phyloP scores from a whole-genome alignment of 2,797 vertebrate species.

The Podargus strigoides region DNA sequence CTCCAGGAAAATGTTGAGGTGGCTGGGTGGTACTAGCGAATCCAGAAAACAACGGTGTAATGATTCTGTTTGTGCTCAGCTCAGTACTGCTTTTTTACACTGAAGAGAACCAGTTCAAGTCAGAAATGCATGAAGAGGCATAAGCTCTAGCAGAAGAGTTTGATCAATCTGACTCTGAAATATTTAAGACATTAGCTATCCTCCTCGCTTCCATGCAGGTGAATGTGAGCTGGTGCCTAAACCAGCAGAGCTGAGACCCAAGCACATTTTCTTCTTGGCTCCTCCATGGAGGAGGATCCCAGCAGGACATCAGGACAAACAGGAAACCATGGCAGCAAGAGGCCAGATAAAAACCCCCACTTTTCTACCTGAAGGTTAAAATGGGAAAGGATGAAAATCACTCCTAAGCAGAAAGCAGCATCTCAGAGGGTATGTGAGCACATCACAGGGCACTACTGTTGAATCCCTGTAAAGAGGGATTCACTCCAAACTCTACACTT shows the following conservation, averaged over 20 bases:
- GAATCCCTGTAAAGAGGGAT: background rate
- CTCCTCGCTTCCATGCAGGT: background rate
- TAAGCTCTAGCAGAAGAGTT: background rate
- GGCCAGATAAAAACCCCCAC: background rate
- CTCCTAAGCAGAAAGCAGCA: background rate
- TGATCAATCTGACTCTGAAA: background rate
- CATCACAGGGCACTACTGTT: background rate
- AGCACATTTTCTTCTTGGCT: background rate
- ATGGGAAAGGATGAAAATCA: background rate
- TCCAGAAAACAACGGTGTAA: background rate
- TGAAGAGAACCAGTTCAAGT: background rate
- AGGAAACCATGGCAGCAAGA: background rate
- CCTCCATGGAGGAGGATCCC: background rate
- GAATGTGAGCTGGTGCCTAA: background rate
- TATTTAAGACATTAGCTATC: background rate
- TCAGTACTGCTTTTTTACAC: rapidly evolving
- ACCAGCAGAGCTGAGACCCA: background rate
- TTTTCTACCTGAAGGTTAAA: background rate
- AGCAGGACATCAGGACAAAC: background rate
- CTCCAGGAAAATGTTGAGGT: background rate
- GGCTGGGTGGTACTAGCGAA: background rate
- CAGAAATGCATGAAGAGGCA: background rate
- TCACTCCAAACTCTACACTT: background rate
- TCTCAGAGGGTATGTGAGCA: background rate
- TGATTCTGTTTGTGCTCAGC: background rate